Percentiles rank a stretch among this genome's conserved stretches.
These are phyloP conservation scores for Carlito syrichta DNA, from an alignment of 2,113 vertebrate genomes.

Conservation along the genomic window DNA sequence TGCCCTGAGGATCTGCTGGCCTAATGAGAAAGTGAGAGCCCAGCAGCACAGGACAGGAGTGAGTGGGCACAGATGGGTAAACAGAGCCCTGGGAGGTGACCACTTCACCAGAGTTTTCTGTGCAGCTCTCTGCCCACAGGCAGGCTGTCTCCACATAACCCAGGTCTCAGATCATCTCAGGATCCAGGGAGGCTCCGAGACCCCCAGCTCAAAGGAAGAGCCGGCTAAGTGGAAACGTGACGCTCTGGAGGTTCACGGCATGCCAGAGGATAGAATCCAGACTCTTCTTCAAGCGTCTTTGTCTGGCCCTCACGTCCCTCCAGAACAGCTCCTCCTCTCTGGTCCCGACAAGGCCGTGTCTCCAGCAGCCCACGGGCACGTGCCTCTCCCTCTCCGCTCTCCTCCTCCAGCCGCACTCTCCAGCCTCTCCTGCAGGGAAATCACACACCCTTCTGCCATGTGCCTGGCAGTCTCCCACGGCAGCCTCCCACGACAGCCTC, in stretches of 20 bases:
- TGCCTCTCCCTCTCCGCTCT: not conserved
- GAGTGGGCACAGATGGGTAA: not conserved
- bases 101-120: not conserved
- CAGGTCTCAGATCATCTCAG: not conserved
- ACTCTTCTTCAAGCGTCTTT: not conserved
- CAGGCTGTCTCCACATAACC: not conserved
- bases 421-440: not conserved
- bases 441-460: not conserved
- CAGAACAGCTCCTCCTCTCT: not conserved
- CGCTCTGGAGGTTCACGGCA: not conserved
- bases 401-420: not conserved
- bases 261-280: not conserved
- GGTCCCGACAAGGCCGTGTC: not conserved
- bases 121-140: not conserved
- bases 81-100: not conserved
- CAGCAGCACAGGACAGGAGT: not conserved
- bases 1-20: not conserved
- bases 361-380: not conserved
- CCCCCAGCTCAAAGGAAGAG: not conserved
- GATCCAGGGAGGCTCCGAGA: not conserved
- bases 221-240: not conserved
- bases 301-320: not conserved
- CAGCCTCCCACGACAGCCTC: not conserved
- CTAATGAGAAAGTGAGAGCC: accelerated
- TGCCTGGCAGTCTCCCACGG: not conserved